These are phyloP conservation scores for Vidua chalybeata DNA, from an alignment of 2,113 vertebrate species.

Conservation along the genomic window DNA sequence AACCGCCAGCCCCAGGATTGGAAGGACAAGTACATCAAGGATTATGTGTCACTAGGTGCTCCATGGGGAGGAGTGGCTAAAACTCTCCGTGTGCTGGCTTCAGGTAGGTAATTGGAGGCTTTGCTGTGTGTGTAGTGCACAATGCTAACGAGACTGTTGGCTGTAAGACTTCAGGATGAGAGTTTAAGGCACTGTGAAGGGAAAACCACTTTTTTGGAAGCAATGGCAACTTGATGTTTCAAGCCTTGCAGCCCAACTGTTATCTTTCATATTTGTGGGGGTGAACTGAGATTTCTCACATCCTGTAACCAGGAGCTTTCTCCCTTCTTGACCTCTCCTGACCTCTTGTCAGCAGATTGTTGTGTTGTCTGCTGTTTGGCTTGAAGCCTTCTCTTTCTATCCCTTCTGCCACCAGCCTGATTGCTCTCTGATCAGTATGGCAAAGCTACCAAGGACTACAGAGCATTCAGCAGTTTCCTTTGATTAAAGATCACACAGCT, in stretches of 20 bases:
- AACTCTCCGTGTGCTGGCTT: conserved; percentile 90
- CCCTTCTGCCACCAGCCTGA: neutral
- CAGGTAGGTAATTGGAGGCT: conserved; percentile 76
- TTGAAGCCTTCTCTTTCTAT: neutral
- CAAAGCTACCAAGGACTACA: neutral
- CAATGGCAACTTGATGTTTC: neutral
- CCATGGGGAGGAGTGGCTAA: conserved; percentile 97
- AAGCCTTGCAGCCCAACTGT: neutral
- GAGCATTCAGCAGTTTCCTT: neutral
- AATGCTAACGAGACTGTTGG: neutral
- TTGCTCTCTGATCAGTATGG: neutral
- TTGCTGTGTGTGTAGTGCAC: neutral
- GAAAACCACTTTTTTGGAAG: neutral
- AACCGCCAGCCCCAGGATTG: conserved; percentile 91
- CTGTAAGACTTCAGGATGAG: neutral
- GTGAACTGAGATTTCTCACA: neutral
- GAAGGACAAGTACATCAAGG: conserved; percentile 92
- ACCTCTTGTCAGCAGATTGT: neutral
- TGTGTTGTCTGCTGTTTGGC: neutral
- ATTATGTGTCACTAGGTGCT: conserved; percentile 86
- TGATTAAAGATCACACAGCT: neutral
- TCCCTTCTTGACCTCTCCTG: neutral
- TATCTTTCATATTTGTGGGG: neutral
- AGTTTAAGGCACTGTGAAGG: neutral
- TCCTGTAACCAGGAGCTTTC: neutral